Evolutionary conservation across 2,888 invertebrate genomes (phyloP), one percentile per base, ranked within the genome.

Genomic region (Onthophagus sagittarius): DNA sequence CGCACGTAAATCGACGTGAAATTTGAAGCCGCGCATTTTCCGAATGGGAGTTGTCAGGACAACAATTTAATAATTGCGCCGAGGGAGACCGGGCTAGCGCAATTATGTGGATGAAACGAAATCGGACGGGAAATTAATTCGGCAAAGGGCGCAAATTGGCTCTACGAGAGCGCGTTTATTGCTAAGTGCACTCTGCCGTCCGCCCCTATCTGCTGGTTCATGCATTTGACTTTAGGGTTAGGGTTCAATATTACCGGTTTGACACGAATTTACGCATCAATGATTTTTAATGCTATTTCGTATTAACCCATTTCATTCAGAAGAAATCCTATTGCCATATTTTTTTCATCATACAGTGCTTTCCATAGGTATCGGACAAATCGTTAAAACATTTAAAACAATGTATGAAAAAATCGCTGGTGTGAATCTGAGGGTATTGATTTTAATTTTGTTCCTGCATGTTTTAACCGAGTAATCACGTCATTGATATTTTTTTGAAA

Each of bases 61-160:
- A 53, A 53, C 39, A 53, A 53, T 53, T 53, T 53, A 53, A 53
- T 53, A 53, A 53, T 11, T 53, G 39, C 9, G 39, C 11, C 11
- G 7, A 2, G 39, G 11, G 67, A 13, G 14, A 9, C 6, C n/a
- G 67, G 9, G 23, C 67, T 53, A 53, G 39, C 2, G 32, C 67
- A 67, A 67, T 67, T 67, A 67, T 15, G 23, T 67, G 32, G 67
- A 67, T 67, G 67, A 67, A 67, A 67, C 67, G 31, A 32, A 67
- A 67, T 67, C 31, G 63, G 23, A 15, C n/a, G 15, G 67, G 1
- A 31, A 23, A 67, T 15, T 67, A 67, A 67, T 67, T 67, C 32
- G 7, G 31, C 67, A n/a, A 32, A n/a, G 23, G 67, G 32, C 67
- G 67, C 32, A 67, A 67, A 67, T 67, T 67, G 31, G 32, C 67